phyloP scores from a whole-genome alignment of 2,113 vertebrate genomes.

The Bombycilla garrulus region DNA sequence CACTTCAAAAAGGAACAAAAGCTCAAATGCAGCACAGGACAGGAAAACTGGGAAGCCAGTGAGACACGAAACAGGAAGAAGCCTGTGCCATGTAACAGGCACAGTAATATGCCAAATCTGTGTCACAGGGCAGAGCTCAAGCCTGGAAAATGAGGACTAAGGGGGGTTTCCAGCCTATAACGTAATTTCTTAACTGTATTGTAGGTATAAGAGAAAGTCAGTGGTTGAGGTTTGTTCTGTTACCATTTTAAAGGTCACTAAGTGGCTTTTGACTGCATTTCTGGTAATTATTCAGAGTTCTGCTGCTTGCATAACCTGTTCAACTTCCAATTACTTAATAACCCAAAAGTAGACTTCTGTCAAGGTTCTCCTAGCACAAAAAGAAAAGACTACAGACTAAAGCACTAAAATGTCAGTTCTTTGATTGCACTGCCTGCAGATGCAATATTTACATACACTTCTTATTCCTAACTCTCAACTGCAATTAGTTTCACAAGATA shows the following conservation, averaged over 20 bases:
- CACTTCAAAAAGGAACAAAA: background rate
- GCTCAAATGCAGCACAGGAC: background rate
- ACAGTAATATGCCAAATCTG: background rate
- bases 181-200: background rate
- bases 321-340: background rate
- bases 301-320: background rate
- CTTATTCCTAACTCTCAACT: background rate
- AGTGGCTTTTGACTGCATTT: background rate
- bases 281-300: background rate
- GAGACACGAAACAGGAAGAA: slow-evolving; percentile 16
- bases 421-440: background rate
- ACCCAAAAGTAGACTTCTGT: background rate
- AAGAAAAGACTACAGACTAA: background rate
- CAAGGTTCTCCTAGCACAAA: background rate
- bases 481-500: background rate
- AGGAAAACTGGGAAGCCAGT: background rate
- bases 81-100: background rate
- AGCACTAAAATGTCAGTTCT: background rate
- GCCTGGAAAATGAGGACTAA: background rate
- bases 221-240: background rate
- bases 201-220: background rate
- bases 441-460: background rate
- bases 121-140: background rate
- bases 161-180: background rate
- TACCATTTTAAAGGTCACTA: background rate